phyloP scores from a whole-genome alignment of 2,113 vertebrate genomes.

The Cynocephalus volans region DNA sequence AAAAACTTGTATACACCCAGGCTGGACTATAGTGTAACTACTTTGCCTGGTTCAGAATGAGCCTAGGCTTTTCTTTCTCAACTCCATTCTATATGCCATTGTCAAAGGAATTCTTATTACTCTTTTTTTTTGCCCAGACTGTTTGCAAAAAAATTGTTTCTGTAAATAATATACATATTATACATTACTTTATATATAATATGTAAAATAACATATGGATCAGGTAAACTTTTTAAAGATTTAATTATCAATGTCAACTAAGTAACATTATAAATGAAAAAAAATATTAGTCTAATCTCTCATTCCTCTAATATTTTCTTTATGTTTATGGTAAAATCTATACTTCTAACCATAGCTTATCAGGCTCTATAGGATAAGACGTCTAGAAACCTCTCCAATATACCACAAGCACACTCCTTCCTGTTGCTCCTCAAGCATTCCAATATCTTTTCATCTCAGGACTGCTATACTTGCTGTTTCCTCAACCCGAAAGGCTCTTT shows the following conservation, averaged over 20 bases:
- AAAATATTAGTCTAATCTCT: background rate
- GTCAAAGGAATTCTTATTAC: background rate
- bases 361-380: background rate
- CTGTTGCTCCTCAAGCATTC: background rate
- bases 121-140: background rate
- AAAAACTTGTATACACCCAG: background rate
- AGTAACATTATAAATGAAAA: background rate
- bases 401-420: background rate
- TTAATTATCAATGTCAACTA: background rate
- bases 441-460: background rate
- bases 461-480: background rate
- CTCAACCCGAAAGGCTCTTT: background rate
- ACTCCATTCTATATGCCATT: background rate
- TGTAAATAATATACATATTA: background rate
- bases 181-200: background rate
- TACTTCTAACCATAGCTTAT: background rate
- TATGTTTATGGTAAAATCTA: background rate
- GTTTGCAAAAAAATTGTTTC: background rate
- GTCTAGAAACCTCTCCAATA: background rate
- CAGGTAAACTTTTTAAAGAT: background rate
- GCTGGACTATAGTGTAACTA: background rate
- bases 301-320: background rate
- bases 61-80: background rate
- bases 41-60: background rate
- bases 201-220: background rate